Base-by-base conservation (phyloP, 2,797 vertebrate species). In the Odontamblyopus lacepedii region DNA sequence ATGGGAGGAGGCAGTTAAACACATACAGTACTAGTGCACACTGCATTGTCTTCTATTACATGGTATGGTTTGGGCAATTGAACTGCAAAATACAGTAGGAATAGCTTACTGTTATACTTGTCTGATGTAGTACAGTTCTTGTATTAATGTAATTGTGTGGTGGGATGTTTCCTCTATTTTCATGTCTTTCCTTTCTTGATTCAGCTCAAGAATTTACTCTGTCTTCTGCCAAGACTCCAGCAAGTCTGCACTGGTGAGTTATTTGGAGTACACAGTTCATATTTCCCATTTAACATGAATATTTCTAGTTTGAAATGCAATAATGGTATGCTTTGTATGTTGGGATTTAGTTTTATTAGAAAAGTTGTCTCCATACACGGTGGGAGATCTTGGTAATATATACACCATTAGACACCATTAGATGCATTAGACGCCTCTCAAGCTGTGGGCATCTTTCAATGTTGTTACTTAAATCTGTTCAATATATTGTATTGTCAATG, bases 1-100 rank as follows among this genome's bases (percentile, higher is more conserved):
- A 35, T 77, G 82, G 83, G 86, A 87, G 88, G 89, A 85, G 91
- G 88, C 85, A 88, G 87, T 91, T 92, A 91, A 91, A 93, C 76
- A 91, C 83, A 88, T 80, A 23, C 23, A 23, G 23, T 23, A 89
- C 91, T 91, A 87, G 89, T 35, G 73, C 84, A 83, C 69, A 35
- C 9, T 1, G 70, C 77, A 78, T 90, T 92, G 86, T 89, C 69
- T 78, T 74, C 11, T 50, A 27, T 60, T 65, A 83, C 76, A 81
- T 87, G 83, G 73, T 83, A 87, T 82, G 72, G 68, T 89, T 88
- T 88, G 87, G 70, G 74, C 63, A 68, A 71, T 80, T 72, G 63
- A 26, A 44, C 32, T 12, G 1, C 19, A 48, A 23, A 23, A 44
- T 64, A 26, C 5, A 64, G 38, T 26, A 44, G 27, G 51, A 18